These are phyloP conservation scores for Eupithecia vulgata DNA, from an alignment of 2,888 invertebrate species.

Conservation along the genomic window DNA sequence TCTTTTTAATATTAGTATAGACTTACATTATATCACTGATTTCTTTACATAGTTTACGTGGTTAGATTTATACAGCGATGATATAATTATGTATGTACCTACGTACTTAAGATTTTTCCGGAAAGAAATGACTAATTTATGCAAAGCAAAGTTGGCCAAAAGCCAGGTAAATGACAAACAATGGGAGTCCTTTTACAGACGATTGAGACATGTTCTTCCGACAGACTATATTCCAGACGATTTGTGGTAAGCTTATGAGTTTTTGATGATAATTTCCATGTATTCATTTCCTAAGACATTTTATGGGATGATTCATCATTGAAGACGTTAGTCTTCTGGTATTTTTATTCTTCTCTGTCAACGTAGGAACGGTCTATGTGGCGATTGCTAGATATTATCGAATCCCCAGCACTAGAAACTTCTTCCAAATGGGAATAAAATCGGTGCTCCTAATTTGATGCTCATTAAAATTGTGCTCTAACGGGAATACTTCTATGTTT, in stretches of 20 bases:
- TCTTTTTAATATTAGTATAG: too few species aligned
- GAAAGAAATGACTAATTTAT: conserved; percentile 43
- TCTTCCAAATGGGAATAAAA: too few species aligned
- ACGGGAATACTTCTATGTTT: too few species aligned
- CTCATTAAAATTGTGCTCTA: too few species aligned
- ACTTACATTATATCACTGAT: not conserved
- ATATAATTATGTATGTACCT: not conserved
- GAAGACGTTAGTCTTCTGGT: not conserved
- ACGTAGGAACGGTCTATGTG: not conserved
- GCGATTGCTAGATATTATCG: too few species aligned
- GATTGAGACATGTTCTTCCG: conserved; percentile 24
- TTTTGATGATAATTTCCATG: not conserved
- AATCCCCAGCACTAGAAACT: too few species aligned
- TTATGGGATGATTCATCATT: not conserved
- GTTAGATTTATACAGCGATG: not conserved
- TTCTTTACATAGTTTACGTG: not conserved
- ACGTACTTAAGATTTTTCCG: conserved; percentile 22
- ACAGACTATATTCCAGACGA: conserved; percentile 21
- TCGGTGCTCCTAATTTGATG: too few species aligned
- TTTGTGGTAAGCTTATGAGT: conserved; percentile 17
- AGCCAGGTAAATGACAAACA: conserved; percentile 38
- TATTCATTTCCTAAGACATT: not conserved
- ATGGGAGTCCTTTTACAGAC: conserved; percentile 28
- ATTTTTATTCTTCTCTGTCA: not conserved
- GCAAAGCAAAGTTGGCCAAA: conserved; percentile 35